phyloP scores from a whole-genome alignment of 2,888 invertebrate species.

The Trachelus stipa region DNA sequence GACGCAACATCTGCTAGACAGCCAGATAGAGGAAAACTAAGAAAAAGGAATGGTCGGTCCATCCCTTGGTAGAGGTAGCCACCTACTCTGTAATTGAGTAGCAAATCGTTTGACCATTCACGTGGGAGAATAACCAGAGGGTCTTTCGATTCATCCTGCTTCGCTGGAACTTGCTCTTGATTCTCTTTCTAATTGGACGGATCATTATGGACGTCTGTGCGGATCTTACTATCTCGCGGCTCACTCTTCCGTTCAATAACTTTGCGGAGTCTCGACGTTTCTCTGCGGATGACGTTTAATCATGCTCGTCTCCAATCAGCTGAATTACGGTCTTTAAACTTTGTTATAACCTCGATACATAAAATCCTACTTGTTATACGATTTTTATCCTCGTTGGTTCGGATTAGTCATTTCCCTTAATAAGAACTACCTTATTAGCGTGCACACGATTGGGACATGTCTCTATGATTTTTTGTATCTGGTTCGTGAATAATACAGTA shows the following conservation, averaged over 20 bases:
- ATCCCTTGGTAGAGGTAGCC: background rate
- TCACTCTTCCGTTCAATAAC: background rate
- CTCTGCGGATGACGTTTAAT: background rate
- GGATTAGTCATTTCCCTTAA: background rate
- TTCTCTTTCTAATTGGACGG: background rate
- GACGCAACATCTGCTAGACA: conserved; percentile 19
- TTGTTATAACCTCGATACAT: background rate
- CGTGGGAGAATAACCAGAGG: background rate
- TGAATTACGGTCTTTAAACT: background rate
- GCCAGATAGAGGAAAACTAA: conserved; percentile 3
- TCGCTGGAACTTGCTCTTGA: background rate
- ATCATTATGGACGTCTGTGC: background rate
- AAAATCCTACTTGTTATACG: background rate
- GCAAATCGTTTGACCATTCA: background rate
- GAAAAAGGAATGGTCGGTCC: background rate
- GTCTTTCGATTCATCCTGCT: background rate
- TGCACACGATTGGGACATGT: too few species aligned
- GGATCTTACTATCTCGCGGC: background rate
- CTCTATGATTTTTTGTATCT: too few species aligned
- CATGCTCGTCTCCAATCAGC: background rate
- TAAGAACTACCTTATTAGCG: background rate
- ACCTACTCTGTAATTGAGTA: background rate
- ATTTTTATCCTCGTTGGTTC: background rate
- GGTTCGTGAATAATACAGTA: background rate
- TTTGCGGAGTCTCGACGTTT: background rate